Conservation (phyloP, 2,888 invertebrate genomes). For the Coenonympha glycerion region DNA sequence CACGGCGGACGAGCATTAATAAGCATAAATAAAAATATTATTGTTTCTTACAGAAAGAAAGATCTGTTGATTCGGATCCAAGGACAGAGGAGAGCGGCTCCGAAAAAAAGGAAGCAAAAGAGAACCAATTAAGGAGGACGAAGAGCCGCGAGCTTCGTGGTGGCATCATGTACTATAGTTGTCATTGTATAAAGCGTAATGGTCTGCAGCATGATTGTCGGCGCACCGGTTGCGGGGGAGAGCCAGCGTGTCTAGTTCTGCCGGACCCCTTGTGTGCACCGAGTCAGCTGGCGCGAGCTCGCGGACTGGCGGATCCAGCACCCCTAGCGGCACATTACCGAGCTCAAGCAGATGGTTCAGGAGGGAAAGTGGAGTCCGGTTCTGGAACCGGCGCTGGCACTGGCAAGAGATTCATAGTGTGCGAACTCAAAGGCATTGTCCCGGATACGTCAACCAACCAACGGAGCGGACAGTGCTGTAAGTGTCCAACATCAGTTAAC, state of each 20-base stretch:
- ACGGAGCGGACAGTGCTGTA: conserved; percentile 59
- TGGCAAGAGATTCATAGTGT: conserved; percentile 65
- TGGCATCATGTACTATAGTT: conserved; percentile 73
- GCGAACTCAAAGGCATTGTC: conserved; percentile 60
- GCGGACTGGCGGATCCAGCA: conserved; percentile 58
- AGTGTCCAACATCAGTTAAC: conserved; percentile 43
- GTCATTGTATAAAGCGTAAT: conserved; percentile 76
- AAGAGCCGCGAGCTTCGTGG: conserved; percentile 74
- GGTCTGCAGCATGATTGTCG: conserved; percentile 78
- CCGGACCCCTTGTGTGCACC: conserved; percentile 76
- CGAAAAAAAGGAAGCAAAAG: conserved; percentile 61
- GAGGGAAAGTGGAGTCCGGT: conserved; percentile 33
- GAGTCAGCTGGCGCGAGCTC: conserved; percentile 66
- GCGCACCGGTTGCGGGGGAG: conserved; percentile 70
- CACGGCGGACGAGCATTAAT: conserved; percentile 53
- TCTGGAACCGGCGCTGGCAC: conserved; percentile 38
- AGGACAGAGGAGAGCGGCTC: conserved; percentile 50
- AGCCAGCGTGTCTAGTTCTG: conserved; percentile 67
- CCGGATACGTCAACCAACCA: conserved; percentile 43
- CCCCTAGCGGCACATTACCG: conserved; percentile 50
- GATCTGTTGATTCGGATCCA: conserved; percentile 39
- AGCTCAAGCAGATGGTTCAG: conserved; percentile 39
- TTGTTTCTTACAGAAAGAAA: conserved; percentile 48
- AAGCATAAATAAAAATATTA: conserved; percentile 11
- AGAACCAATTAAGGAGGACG: conserved; percentile 63